Evolutionary conservation across 1,140 invertebrate genomes (phyloP).

Genomic region (Diuraphis noxia): DNA sequence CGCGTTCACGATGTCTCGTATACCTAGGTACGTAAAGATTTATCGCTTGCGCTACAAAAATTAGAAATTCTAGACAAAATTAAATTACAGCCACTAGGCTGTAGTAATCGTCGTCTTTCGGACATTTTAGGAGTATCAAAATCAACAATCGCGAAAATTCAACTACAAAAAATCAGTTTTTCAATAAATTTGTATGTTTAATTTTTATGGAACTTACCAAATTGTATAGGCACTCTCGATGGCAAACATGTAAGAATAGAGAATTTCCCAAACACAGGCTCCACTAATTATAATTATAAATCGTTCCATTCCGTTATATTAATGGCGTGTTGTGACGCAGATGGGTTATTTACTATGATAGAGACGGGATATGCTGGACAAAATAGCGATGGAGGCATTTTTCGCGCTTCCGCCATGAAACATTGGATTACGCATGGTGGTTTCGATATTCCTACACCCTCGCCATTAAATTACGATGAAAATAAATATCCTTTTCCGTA

Average conservation of each 20-base stretch:
- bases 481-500: constrained; percentile 21
- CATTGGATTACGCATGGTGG: constrained; percentile 46
- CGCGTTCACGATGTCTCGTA: too few relatives aligned
- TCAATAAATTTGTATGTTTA: too few relatives aligned
- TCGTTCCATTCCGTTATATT: constrained; percentile 54
- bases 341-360: constrained; percentile 59
- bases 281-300: constrained; percentile 59
- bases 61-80: constrained; percentile 17
- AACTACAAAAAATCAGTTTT: background rate
- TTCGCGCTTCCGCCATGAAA: constrained; percentile 51
- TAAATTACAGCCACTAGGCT: constrained; percentile 20
- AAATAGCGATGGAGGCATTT: constrained; percentile 60
- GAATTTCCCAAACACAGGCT: background rate
- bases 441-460: constrained; percentile 46
- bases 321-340: constrained; percentile 58
- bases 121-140: background rate
- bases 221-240: constrained; percentile 60
- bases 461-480: constrained; percentile 55
- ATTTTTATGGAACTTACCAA: constrained; percentile 59
- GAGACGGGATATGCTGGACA: constrained; percentile 59
- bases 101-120: background rate
- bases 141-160: constrained; percentile 5
- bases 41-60: too few relatives aligned
- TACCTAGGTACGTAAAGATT: too few relatives aligned
- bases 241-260: constrained; percentile 62